A percentile compares a stretch with the other conserved stretches of the same genome.
Evolutionary conservation across 2,888 invertebrate genomes (phyloP).

Genomic region (Lycia hirtaria): DNA sequence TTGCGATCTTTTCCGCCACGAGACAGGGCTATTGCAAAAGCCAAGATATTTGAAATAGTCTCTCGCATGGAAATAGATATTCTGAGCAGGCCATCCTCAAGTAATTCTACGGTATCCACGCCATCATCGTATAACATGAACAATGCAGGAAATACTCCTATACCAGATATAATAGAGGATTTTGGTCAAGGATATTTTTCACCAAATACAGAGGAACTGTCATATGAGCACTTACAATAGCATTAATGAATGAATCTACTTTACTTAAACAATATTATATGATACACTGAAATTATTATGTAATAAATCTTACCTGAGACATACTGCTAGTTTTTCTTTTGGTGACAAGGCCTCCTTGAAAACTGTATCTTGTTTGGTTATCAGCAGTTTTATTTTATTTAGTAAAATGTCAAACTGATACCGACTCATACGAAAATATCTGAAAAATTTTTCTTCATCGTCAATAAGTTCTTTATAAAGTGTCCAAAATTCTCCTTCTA

Average conservation of each 20-base stretch:
- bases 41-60: conserved; percentile 40
- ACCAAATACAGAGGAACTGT: neutral
- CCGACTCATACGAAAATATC: conserved; percentile 30
- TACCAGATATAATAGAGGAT: conserved; percentile 31
- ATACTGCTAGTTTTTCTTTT: conserved; percentile 40
- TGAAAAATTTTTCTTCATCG: conserved; percentile 28
- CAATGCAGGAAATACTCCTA: conserved; percentile 34
- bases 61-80: conserved; percentile 43
- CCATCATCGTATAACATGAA: conserved; percentile 28
- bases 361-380: too few species aligned
- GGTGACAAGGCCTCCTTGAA: conserved; percentile 34
- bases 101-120: conserved; percentile 15
- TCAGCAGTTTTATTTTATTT: conserved; percentile 18
- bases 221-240: conserved; percentile 27
- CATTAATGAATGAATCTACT: too few species aligned
- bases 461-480: conserved; percentile 30
- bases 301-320: conserved; percentile 40
- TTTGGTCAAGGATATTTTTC: conserved; percentile 18
- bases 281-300: conserved; percentile 38
- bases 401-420: conserved; percentile 33
- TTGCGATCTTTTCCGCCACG: conserved; percentile 35
- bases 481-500: conserved; percentile 33
- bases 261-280: conserved; percentile 39
- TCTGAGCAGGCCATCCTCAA: conserved; percentile 17
- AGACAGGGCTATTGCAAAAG: conserved; percentile 40